A percentile compares a stretch with the other conserved stretches of the same genome.
Evolutionary conservation across 1,140 invertebrate species (phyloP).

Genomic region (Euwallacea similis): DNA sequence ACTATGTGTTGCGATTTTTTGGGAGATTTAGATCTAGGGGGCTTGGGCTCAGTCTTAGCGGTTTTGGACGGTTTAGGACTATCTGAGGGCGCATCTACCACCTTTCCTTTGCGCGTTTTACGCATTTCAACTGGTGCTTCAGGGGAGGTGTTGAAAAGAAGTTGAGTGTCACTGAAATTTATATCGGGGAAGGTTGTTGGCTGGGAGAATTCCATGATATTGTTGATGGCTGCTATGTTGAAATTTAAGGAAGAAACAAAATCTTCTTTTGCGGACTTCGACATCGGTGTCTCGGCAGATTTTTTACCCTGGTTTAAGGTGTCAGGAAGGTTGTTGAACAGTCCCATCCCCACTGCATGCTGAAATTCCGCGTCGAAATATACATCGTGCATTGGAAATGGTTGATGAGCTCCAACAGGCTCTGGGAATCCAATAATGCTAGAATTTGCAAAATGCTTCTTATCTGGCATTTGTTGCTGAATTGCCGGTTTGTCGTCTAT

Average conservation of each 20-base stretch:
- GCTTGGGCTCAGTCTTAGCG: not conserved
- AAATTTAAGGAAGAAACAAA: too few species aligned
- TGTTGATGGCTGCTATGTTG: too few species aligned
- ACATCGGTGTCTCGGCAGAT: too few species aligned
- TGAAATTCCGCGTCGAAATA: not conserved
- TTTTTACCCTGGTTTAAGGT: too few species aligned
- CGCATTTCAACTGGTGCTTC: not conserved
- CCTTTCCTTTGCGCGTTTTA: not conserved
- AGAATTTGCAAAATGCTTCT: not conserved
- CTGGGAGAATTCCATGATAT: too few species aligned
- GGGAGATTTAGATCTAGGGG: not conserved
- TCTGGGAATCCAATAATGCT: not conserved
- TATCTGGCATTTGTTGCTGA: not conserved
- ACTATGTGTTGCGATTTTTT: not conserved
- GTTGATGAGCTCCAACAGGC: not conserved
- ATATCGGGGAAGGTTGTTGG: too few species aligned
- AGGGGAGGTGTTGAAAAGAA: not conserved
- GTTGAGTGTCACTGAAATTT: not conserved
- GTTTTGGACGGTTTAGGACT: not conserved
- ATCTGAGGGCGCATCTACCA: not conserved
- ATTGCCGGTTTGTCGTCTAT: not conserved
- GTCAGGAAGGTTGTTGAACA: too few species aligned
- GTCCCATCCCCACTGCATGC: not conserved
- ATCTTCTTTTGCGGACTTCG: too few species aligned
- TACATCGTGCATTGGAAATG: not conserved